Evolutionary conservation across 2,888 invertebrate species (phyloP).

Genomic region (Pristionchus exspectatus): DNA sequence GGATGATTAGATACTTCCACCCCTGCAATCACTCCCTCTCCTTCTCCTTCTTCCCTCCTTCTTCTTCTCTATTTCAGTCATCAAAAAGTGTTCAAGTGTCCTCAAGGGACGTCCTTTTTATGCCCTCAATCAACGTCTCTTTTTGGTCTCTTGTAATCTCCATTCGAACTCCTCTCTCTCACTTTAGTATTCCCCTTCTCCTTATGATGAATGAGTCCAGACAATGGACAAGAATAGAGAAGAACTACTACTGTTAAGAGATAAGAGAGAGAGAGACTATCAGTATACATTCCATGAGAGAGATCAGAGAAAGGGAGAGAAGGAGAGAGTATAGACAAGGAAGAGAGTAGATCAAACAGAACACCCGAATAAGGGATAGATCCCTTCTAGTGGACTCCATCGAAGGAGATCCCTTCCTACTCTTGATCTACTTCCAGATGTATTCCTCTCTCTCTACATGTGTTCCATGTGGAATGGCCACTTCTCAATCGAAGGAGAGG

Average conservation of each 20-base stretch:
- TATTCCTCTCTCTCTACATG: background rate
- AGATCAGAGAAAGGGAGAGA: background rate
- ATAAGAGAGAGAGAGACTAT: background rate
- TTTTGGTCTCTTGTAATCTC: background rate
- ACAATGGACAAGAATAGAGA: conserved; percentile 9
- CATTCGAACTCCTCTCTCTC: background rate
- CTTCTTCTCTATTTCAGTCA: background rate
- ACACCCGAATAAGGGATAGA: background rate
- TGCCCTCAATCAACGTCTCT: background rate
- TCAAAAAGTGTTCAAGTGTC: conserved; percentile 12
- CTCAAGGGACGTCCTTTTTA: conserved; percentile 5
- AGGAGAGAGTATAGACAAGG: background rate
- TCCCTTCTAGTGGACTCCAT: background rate
- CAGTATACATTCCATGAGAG: background rate
- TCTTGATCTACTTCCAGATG: background rate
- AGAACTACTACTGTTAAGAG: conserved; percentile 17
- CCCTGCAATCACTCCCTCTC: background rate
- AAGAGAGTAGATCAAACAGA: conserved; percentile 17
- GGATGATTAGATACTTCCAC: background rate
- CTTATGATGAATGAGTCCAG: background rate
- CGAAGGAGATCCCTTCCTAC: background rate
- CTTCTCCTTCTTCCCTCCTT: background rate
- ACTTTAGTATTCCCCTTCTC: background rate
- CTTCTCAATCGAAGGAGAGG: background rate
- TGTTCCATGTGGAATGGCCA: background rate